Evolutionary conservation across 2,888 invertebrate species (phyloP).

Genomic region (Catotricha subobsoleta): DNA sequence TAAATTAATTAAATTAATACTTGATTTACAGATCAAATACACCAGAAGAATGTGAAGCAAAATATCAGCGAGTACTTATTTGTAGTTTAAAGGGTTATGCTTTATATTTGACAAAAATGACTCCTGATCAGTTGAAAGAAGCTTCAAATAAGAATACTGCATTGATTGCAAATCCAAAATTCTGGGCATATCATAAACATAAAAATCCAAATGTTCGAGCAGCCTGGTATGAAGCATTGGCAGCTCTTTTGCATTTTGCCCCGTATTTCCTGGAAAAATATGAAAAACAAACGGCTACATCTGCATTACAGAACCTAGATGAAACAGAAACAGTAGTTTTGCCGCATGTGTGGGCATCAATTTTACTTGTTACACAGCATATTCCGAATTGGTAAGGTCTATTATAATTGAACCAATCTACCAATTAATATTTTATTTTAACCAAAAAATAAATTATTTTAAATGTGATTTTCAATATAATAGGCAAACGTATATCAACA

Average conservation of each 20-base stretch:
- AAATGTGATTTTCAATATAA: not conserved
- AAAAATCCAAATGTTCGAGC: slow-evolving; percentile 30
- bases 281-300: slow-evolving; percentile 36
- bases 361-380: slow-evolving; percentile 40
- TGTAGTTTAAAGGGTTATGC: slow-evolving; percentile 47
- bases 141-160: slow-evolving; percentile 33
- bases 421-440: not conserved
- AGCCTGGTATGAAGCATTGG: slow-evolving; percentile 51
- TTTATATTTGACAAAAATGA: slow-evolving; percentile 39
- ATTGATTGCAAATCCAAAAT: slow-evolving; percentile 40
- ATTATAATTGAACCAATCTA: not conserved
- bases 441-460: not conserved
- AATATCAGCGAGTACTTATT: slow-evolving; percentile 45
- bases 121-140: slow-evolving; percentile 33
- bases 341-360: slow-evolving; percentile 55
- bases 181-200: slow-evolving; percentile 53
- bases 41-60: slow-evolving; percentile 48
- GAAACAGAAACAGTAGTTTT: slow-evolving; percentile 49
- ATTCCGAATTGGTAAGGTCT: slow-evolving; percentile 30
- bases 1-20: too few relatives aligned
- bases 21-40: slow-evolving; percentile 34
- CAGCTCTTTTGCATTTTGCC: slow-evolving; percentile 40
- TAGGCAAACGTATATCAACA: slow-evolving; percentile 38
- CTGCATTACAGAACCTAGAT: slow-evolving; percentile 44
- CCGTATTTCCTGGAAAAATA: slow-evolving; percentile 34